These are phyloP conservation scores for Tadarida brasiliensis DNA, from an alignment of 2,797 vertebrate species.

Conservation along the genomic window DNA sequence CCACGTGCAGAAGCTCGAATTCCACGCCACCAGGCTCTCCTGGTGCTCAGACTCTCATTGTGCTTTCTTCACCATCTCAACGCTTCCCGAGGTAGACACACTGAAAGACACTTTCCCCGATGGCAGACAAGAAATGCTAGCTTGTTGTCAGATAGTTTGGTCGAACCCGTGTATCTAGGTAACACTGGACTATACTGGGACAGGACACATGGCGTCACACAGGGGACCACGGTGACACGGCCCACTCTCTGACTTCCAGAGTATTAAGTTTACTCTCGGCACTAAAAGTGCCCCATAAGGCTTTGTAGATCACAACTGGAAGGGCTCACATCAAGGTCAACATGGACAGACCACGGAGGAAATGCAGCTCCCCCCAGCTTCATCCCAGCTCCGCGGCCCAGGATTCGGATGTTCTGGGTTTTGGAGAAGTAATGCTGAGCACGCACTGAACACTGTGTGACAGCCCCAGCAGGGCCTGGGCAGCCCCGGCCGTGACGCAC, in stretches of 20 bases:
- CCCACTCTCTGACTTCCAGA: not conserved
- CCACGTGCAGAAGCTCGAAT: accelerated
- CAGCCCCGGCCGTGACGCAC: not conserved
- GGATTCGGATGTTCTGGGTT: not conserved
- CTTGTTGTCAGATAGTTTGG: not conserved
- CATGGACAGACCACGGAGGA: conserved; percentile 24
- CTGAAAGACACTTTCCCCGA: not conserved
- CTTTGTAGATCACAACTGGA: conserved; percentile 37
- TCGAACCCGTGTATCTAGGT: not conserved
- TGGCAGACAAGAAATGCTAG: not conserved
- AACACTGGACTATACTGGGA: not conserved
- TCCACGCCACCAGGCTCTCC: not conserved
- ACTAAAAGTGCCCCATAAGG: conserved; percentile 54
- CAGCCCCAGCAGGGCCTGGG: not conserved
- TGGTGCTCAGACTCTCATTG: not conserved
- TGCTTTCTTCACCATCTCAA: not conserved
- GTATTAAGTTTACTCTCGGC: conserved; percentile 48
- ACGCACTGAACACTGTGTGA: too few relatives aligned
- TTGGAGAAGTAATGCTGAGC: not conserved
- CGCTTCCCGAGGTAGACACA: not conserved
- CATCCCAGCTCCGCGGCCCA: not conserved
- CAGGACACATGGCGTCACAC: not conserved
- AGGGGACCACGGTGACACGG: not conserved
- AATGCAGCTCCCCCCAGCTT: not conserved
- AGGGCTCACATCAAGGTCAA: conserved; percentile 38